Percentiles rank a stretch among this genome's conserved stretches.
phyloP scores from a whole-genome alignment of 1,140 invertebrate genomes.

The Drosophila bocqueti region DNA sequence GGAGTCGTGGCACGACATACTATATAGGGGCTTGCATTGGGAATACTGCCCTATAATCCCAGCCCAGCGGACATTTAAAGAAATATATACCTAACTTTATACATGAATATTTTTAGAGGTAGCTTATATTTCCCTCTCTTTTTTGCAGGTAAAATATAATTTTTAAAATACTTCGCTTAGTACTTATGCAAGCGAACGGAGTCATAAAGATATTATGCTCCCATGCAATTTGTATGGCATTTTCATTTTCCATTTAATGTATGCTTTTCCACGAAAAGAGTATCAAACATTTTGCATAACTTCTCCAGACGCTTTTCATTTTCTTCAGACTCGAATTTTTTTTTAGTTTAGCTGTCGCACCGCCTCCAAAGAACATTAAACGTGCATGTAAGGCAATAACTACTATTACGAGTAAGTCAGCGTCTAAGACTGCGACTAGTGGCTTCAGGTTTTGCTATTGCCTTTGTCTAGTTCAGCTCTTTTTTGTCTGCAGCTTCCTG shows the following conservation, averaged over 20 bases:
- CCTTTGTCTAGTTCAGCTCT: slow-evolving; percentile 61
- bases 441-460: slow-evolving; percentile 35
- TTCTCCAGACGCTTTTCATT: slow-evolving; percentile 23
- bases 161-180: background rate
- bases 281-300: slow-evolving; percentile 20
- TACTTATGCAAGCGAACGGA: background rate
- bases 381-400: slow-evolving; percentile 81
- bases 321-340: slow-evolving; percentile 9
- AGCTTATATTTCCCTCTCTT: background rate
- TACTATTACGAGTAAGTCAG: slow-evolving; percentile 67
- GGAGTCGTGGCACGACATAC: slow-evolving; percentile 16
- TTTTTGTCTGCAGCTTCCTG: slow-evolving; percentile 76
- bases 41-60: slow-evolving; percentile 8
- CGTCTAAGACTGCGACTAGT: slow-evolving; percentile 43
- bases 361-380: slow-evolving; percentile 79
- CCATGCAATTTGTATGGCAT: background rate
- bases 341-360: slow-evolving; percentile 57
- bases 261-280: slow-evolving; percentile 18
- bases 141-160: background rate
- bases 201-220: background rate
- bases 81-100: background rate
- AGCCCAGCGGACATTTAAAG: background rate
- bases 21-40: slow-evolving; percentile 15
- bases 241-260: slow-evolving; percentile 1
- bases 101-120: background rate